These are phyloP conservation scores for Drosophila nebulosa DNA, from an alignment of 1,140 invertebrate genomes.

Conservation along the genomic window DNA sequence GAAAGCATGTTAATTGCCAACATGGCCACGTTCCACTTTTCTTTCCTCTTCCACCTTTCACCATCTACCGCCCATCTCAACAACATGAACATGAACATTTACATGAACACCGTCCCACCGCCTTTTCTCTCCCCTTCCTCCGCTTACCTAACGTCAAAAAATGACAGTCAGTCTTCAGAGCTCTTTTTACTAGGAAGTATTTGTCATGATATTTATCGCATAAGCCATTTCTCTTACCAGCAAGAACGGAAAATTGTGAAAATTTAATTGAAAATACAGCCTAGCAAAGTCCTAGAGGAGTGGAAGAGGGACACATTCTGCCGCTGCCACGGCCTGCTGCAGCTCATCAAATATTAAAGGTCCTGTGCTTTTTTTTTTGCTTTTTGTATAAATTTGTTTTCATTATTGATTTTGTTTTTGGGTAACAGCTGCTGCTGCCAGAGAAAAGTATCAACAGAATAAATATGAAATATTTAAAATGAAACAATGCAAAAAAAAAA, in stretches of 20 bases:
- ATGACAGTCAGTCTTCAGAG: slow-evolving; percentile 14
- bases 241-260: slow-evolving; percentile 67
- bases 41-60: slow-evolving; percentile 33
- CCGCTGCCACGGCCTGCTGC: neutral
- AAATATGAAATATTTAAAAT: slow-evolving; percentile 43
- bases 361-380: slow-evolving; percentile 30
- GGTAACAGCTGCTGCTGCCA: slow-evolving; percentile 49
- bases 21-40: slow-evolving; percentile 54
- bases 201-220: slow-evolving; percentile 77
- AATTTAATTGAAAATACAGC: slow-evolving; percentile 73
- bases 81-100: slow-evolving; percentile 47
- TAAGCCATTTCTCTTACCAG: slow-evolving; percentile 57
- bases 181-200: slow-evolving; percentile 54
- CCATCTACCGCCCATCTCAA: slow-evolving; percentile 20
- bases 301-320: neutral
- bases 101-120: slow-evolving; percentile 27
- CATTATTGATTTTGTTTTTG: slow-evolving; percentile 35
- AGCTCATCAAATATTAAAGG: slow-evolving; percentile 65
- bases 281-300: slow-evolving; percentile 7
- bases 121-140: neutral
- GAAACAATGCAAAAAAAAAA: neutral
- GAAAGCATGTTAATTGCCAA: slow-evolving; percentile 75
- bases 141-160: neutral
- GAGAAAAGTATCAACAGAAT: slow-evolving; percentile 22
- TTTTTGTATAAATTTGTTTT: neutral